phyloP scores from a whole-genome alignment of 2,113 vertebrate species.

The Toxostoma redivivum region DNA sequence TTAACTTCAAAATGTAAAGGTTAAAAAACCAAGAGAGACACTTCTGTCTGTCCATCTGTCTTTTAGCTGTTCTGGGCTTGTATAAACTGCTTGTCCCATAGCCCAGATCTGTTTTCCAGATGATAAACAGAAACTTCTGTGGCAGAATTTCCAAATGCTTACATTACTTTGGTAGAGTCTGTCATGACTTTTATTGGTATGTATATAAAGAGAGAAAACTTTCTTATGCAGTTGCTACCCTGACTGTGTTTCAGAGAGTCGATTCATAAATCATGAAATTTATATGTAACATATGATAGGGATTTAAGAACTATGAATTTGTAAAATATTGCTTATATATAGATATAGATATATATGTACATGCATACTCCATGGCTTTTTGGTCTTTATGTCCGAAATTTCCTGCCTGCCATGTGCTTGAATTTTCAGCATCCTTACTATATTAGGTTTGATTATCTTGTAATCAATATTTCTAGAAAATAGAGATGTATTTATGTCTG shows the following conservation, averaged over 20 bases:
- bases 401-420: neutral
- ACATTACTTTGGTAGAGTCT: neutral
- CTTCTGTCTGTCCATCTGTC: neutral
- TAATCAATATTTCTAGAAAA: neutral
- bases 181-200: neutral
- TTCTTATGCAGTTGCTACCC: neutral
- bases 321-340: neutral
- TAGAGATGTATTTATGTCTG: neutral
- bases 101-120: neutral
- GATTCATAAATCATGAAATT: neutral
- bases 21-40: neutral
- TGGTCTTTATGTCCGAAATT: neutral
- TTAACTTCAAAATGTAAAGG: neutral
- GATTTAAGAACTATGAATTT: neutral
- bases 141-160: neutral
- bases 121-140: neutral
- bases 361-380: neutral
- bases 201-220: neutral
- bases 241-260: rapidly evolving
- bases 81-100: neutral
- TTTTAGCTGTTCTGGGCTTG: neutral
- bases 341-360: rapidly evolving
- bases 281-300: neutral
- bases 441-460: neutral
- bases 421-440: neutral